Evolutionary conservation across 2,888 invertebrate species (phyloP), one percentile per base, ranked within the genome.

Genomic region (Kuschelorhynchus macadamiae): DNA sequence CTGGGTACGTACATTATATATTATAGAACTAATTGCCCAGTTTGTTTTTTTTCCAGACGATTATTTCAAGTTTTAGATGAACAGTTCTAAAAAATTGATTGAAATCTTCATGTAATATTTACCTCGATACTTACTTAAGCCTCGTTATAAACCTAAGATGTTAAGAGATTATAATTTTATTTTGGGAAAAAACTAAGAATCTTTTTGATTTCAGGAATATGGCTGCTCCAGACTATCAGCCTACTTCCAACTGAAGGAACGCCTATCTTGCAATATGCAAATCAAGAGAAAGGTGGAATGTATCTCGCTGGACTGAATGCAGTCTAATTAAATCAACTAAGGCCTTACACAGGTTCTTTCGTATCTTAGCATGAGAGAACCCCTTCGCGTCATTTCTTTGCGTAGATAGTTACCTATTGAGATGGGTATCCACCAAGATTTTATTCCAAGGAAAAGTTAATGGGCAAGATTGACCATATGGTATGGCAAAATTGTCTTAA

Each of bases 1-100:
- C 81, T 94, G 95, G 95, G 96, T 96, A 84, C 88, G 88, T 59
- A 25, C n/a, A n/a, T n/a, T n/a, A n/a, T n/a, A n/a, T n/a, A n/a
- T n/a, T n/a, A n/a, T n/a, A n/a, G n/a, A n/a, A n/a, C n/a, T n/a
- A n/a, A n/a, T n/a, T n/a, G n/a, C n/a, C n/a, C n/a, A n/a, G n/a
- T n/a, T n/a, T n/a, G n/a, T n/a, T n/a, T n/a, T n/a, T n/a, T n/a
- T n/a, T n/a, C n/a, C n/a, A n/a, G n/a, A n/a, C n/a, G n/a, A n/a
- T n/a, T n/a, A n/a, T n/a, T n/a, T n/a, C n/a, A n/a, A n/a, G n/a
- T n/a, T n/a, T n/a, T n/a, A n/a, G n/a, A n/a, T n/a, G n/a, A n/a
- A n/a, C n/a, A n/a, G n/a, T n/a, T n/a, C n/a, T n/a, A n/a, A n/a
- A n/a, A n/a, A n/a, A n/a, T n/a, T n/a, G n/a, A n/a, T n/a, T n/a